Conservation (phyloP, 2,797 vertebrate species). For the Stomatorhinus walkeri region DNA sequence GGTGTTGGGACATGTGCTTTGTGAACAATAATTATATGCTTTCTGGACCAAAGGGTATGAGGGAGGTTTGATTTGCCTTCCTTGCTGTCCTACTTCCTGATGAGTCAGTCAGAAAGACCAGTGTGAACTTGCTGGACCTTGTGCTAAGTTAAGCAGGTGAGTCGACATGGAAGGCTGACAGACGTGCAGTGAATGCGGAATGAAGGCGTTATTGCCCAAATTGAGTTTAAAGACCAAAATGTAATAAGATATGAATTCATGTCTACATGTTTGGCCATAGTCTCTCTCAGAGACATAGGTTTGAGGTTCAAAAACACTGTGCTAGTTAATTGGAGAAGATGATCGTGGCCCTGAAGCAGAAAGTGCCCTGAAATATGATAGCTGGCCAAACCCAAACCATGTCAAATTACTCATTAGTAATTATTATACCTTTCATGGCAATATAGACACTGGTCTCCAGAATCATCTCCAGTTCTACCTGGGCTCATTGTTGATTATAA, state of each 20-base stretch:
- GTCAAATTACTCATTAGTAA: neutral
- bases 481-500: neutral
- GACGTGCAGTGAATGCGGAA: neutral
- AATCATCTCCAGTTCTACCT: neutral
- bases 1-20: neutral
- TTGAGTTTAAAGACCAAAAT: neutral
- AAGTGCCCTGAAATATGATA: neutral
- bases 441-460: neutral
- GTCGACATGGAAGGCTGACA: neutral
- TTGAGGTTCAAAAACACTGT: neutral
- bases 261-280: neutral
- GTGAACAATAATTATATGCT: neutral
- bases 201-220: neutral
- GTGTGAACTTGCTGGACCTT: neutral
- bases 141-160: neutral
- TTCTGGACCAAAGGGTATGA: neutral
- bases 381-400: neutral
- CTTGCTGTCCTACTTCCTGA: neutral
- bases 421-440: neutral
- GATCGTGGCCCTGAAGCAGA: neutral
- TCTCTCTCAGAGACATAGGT: neutral
- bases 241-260: neutral
- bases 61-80: neutral
- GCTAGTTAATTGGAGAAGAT: neutral
- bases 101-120: neutral